phyloP scores from a whole-genome alignment of 2,888 invertebrate species.

The Lasioglossum zephyrum region DNA sequence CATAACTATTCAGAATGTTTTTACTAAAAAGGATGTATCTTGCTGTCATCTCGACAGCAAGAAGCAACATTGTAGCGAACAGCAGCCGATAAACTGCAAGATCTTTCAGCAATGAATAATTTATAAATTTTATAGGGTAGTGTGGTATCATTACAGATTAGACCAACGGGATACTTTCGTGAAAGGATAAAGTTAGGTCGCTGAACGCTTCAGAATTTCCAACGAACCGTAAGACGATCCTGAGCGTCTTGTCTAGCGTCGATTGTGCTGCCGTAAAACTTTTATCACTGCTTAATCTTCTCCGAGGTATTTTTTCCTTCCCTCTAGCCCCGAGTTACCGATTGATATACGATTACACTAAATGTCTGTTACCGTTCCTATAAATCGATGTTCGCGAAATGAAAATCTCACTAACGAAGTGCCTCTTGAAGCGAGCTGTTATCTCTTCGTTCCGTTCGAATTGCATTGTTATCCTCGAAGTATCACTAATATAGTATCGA shows the following conservation, averaged over 20 bases:
- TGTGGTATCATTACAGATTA: background rate
- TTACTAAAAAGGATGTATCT: background rate
- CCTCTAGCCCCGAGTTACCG: background rate
- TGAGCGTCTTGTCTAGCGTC: slow-evolving; percentile 13
- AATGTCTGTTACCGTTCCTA: slow-evolving; percentile 34
- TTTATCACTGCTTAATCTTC: slow-evolving; percentile 62
- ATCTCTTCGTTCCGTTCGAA: slow-evolving; percentile 2
- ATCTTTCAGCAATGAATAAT: slow-evolving; percentile 5
- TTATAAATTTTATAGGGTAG: slow-evolving; percentile 3
- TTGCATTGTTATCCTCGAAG: no score
- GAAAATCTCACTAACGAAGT: slow-evolving; percentile 45
- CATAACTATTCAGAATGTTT: background rate
- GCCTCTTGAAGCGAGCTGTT: slow-evolving; percentile 30
- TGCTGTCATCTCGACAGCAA: background rate
- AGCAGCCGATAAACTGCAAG: background rate
- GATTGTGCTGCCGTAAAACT: slow-evolving; percentile 54
- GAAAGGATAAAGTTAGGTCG: slow-evolving; percentile 23
- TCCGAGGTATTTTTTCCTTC: slow-evolving; percentile 34
- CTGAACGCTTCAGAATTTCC: slow-evolving; percentile 33
- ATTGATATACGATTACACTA: slow-evolving; percentile 36
- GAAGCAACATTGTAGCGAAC: background rate
- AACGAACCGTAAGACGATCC: slow-evolving; percentile 19
- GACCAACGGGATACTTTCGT: slow-evolving; percentile 7
- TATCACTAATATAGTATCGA: no score
- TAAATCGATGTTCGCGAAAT: slow-evolving; percentile 43